These are phyloP conservation scores for Hoplias malabaricus DNA, from an alignment of 2,113 vertebrate genomes.

Conservation along the genomic window DNA sequence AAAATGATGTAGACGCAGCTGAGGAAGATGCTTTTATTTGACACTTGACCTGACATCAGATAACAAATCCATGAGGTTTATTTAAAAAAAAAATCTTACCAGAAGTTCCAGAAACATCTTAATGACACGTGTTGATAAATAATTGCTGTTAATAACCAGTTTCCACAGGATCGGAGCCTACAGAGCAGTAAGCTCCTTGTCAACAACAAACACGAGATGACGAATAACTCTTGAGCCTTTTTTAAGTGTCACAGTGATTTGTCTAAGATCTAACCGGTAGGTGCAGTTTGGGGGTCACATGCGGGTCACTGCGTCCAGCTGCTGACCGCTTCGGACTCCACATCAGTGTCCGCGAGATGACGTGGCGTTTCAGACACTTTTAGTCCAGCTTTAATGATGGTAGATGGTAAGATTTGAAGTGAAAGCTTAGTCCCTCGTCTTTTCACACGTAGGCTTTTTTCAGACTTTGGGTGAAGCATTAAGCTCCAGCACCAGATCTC, in stretches of 20 bases:
- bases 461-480: neutral
- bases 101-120: neutral
- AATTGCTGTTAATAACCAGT: neutral
- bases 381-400: constrained; percentile 6
- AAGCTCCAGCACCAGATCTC: neutral
- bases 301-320: neutral
- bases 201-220: constrained; percentile 1
- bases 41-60: neutral
- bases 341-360: neutral
- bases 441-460: neutral
- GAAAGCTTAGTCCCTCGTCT: neutral
- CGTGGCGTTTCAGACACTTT: neutral
- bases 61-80: neutral
- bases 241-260: constrained; percentile 39
- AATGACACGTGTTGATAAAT: neutral
- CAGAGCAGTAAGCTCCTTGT: neutral
- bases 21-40: constrained; percentile 4
- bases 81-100: neutral
- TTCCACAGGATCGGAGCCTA: neutral
- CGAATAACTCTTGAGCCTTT: neutral
- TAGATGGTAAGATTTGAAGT: neutral
- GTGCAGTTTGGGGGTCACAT: constrained; percentile 5
- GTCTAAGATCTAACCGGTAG: constrained; percentile 36
- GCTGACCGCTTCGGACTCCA: neutral
- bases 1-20: no score